Base-by-base conservation (phyloP, 2,113 vertebrate genomes). In the Cyprinodon brontotheroides region DNA sequence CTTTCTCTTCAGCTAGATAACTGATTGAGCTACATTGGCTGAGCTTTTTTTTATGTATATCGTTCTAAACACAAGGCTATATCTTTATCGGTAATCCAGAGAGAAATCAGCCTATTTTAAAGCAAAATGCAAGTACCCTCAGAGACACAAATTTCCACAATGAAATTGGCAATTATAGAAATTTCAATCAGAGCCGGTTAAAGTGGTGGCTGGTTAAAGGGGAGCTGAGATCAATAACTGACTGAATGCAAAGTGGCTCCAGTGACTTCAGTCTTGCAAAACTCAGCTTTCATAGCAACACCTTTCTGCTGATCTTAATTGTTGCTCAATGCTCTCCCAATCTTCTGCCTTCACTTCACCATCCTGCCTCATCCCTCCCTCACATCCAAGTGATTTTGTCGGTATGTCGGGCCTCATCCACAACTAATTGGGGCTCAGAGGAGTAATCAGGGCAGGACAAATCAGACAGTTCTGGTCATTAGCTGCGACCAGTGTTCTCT, bases 371-470 rank as follows among this genome's bases (percentile, higher is more conserved):
- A 86, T 86, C 89, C 87, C 85, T 82, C 77, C 83, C 65, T 86
- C 91, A 89, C 80, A 84, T 92, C 91, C 89, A 87, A 95, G 96
- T 89, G 94, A 96, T 93, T 92, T 93, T 93, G 95, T 95, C 93
- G 93, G 96, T 95, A 96, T 96, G 95, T 96, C 96, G 96, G 59
- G 86, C 78, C 95, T 96, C 94, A 92, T 95, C 95, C 94, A 89
- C 87, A 83, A 93, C 95, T 98, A 97, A 98, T 98, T 97, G 96
- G 80, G 88, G 93, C 93, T 95, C 95, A 96, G 95, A 97, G 97
- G 96, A 97, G 95, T 95, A 98, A 98, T 98, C 96, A 98, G 95
- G 93, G 92, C 93, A 91, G 95, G 95, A 96, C 95, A 95, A 95
- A 94, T 95, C 92, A 94, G 96, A 96, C 96, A 96, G 96, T 97